Evolutionary conservation across 2,888 invertebrate species (phyloP).

Genomic region (Nephrotoma appendiculata): DNA sequence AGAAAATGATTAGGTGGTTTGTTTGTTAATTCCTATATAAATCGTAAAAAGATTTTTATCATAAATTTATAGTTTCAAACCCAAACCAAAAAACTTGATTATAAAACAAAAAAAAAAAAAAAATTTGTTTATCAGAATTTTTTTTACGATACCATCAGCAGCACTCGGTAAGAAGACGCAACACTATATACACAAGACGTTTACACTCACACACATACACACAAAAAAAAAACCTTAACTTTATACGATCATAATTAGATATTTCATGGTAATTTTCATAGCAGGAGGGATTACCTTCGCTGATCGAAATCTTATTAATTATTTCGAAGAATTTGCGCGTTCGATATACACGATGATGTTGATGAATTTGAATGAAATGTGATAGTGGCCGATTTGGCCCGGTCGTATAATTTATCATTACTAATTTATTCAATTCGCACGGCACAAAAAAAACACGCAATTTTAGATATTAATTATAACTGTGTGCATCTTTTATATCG

Average conservation of each 20-base stretch:
- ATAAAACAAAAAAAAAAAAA: background rate
- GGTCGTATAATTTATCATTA: background rate
- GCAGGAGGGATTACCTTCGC: background rate
- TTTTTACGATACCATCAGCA: background rate
- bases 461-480: background rate
- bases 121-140: background rate
- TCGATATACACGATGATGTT: background rate
- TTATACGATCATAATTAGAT: background rate
- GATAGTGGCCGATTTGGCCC: background rate
- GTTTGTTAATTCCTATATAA: background rate
- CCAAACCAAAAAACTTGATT: background rate
- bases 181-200: background rate
- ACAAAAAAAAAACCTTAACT: background rate
- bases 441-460: background rate
- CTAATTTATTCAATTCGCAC: background rate
- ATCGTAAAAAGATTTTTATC: background rate
- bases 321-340: background rate
- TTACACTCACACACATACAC: background rate
- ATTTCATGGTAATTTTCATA: background rate
- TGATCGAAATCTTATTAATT: background rate
- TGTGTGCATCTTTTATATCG: background rate
- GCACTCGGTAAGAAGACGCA: background rate
- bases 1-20: background rate
- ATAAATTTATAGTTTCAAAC: background rate
- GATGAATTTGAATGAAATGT: background rate